These are phyloP conservation scores for Trypoxylus dichotomus DNA, from an alignment of 1,140 invertebrate species.

Conservation along the genomic window DNA sequence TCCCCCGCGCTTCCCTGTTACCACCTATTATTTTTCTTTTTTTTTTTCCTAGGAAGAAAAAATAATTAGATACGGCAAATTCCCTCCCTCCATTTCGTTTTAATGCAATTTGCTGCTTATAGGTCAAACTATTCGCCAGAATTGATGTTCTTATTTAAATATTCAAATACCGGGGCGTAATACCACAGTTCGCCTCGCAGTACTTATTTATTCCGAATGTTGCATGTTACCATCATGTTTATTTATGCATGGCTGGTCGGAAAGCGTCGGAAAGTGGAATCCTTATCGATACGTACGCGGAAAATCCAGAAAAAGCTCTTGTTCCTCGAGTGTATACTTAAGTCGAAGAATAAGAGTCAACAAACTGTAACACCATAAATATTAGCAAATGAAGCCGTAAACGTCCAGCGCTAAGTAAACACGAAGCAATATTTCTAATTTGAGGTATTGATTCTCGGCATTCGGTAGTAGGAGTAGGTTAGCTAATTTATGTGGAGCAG, in stretches of 20 bases:
- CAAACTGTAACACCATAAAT: neutral
- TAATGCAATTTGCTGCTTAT: neutral
- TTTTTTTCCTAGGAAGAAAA: no score
- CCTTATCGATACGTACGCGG: neutral
- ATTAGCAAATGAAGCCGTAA: constrained; percentile 11
- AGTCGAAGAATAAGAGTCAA: neutral
- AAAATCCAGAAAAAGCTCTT: neutral
- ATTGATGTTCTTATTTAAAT: constrained; percentile 6
- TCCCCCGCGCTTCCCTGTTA: no score
- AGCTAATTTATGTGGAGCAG: neutral
- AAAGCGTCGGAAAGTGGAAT: constrained; percentile 1
- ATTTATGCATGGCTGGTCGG: neutral
- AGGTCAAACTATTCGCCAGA: neutral
- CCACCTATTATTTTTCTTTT: no score
- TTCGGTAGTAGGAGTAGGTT: neutral
- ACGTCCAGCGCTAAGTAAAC: constrained; percentile 1
- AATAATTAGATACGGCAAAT: no score
- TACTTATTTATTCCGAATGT: constrained; percentile 11
- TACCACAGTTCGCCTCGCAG: neutral
- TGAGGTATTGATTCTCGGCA: neutral
- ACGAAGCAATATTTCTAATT: constrained; percentile 9
- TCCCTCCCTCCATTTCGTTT: no score
- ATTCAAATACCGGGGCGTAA: neutral
- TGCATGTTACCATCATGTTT: constrained; percentile 8
- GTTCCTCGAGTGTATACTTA: constrained; percentile 6